A percentile compares a stretch with the other conserved stretches of the same genome.
phyloP scores from a whole-genome alignment of 37 sponge, comb jelly and placozoan genomes.

The Cliona cf. orientalis region DNA sequence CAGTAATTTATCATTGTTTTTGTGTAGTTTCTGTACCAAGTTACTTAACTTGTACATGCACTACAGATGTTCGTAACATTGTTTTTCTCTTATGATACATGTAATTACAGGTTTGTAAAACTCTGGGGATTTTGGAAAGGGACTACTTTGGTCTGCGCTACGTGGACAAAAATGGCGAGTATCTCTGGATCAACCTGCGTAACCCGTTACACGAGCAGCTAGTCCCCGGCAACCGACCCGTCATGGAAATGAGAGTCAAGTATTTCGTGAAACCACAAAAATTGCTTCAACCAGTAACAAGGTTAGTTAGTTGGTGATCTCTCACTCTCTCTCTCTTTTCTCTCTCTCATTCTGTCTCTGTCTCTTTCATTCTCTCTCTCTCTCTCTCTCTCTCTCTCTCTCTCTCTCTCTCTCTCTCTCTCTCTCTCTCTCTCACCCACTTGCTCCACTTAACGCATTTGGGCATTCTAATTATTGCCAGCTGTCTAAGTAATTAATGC shows the following conservation, averaged over 20 bases:
- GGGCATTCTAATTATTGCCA: too few species aligned
- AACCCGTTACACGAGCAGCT: conserved; percentile 81
- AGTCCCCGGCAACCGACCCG: conserved; percentile 36
- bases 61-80: too few species aligned
- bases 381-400: conserved; percentile 34
- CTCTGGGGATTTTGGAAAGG: conserved; percentile 67
- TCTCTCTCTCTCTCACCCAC: conserved; percentile 43
- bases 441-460: too few species aligned
- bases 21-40: too few species aligned
- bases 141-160: conserved; percentile 80
- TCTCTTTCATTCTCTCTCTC: neutral
- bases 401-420: conserved; percentile 52
- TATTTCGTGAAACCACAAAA: conserved; percentile 82
- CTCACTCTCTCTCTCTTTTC: conserved; percentile 22
- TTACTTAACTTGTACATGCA: too few species aligned
- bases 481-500: too few species aligned
- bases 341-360: conserved; percentile 9
- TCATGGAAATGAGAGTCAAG: conserved; percentile 71
- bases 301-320: conserved; percentile 68
- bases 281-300: conserved; percentile 68
- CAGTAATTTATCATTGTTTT: neutral
- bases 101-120: conserved; percentile 53
- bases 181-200: conserved; percentile 78
- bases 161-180: conserved; percentile 70
- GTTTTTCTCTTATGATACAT: neutral